Evolutionary conservation across 1,140 invertebrate genomes (phyloP), one percentile per base, ranked within the genome.

Genomic region (Goniozus legneri): DNA sequence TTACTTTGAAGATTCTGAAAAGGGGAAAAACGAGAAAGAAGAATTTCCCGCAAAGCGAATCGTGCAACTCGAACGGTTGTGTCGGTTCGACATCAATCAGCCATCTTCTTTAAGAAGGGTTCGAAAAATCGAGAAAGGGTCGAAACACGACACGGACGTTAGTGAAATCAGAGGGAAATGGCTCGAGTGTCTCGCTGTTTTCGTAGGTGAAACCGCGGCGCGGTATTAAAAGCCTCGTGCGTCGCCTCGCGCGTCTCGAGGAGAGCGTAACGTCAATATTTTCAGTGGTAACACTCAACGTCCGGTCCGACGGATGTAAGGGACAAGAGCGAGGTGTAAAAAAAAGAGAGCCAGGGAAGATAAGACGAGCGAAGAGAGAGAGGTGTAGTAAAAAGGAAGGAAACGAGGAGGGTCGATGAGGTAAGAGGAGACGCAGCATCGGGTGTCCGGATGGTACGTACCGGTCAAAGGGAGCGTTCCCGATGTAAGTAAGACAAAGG

Each of bases 221-320:
- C n/a, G n/a, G n/a, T n/a, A n/a, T n/a, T n/a, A n/a, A 45, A 24
- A 21, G 10, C 4, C 24, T 6, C 24, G 24, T 4, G 24, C 4
- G 24, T 6, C 24, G 24, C 10, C 24, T 4, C 4, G 24, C 24
- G n/a, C 24, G 24, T 6, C 4, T 27, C 4, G 4, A 33, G 37
- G 21, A 24, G 16, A 45, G 52, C 45, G 41, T 21, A 16, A 16
- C 18, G 37, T 27, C 43, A 44, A 59, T 57, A 57, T 57, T 58
- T 59, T 55, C 57, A 48, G 44, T 49, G 41, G 52, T 55, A 49
- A 50, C 56, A 45, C 47, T 47, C 52, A 40, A 54, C 20, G 51
- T 58, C 43, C 42, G 18, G 22, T 31, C 20, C 50, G 47, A 20
- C 39, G 46, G 16, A n/a, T n/a, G n/a, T n/a, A n/a, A n/a, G n/a